These are phyloP conservation scores for Azorinus chamasolen DNA, from an alignment of 2,888 invertebrate genomes.

Conservation along the genomic window DNA sequence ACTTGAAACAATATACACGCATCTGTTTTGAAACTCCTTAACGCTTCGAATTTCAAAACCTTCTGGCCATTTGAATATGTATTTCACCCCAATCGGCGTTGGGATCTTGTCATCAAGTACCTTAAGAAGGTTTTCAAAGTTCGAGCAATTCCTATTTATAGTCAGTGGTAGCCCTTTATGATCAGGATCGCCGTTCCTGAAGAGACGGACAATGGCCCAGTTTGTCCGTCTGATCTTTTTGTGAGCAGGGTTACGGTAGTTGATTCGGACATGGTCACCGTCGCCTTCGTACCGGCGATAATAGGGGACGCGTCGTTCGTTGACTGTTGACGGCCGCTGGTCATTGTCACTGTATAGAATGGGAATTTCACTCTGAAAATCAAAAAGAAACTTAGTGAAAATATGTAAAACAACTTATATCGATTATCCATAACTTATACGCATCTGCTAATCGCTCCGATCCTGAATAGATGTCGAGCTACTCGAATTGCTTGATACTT, in stretches of 20 bases:
- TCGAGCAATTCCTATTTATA: constrained; percentile 95
- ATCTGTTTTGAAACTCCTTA: constrained; percentile 89
- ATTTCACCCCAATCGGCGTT: constrained; percentile 94
- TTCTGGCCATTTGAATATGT: constrained; percentile 95
- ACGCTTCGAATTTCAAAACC: constrained; percentile 92
- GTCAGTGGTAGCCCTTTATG: constrained; percentile 95
- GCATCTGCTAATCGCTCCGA: too few species aligned
- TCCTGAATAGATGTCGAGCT: too few species aligned
- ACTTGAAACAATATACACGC: constrained; percentile 96
- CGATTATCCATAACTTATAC: too few species aligned
- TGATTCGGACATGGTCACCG: constrained; percentile 31
- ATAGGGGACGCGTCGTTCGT: constrained; percentile 33
- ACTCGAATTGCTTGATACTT: too few species aligned
- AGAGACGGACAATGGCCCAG: constrained; percentile 91
- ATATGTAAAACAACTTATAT: too few species aligned
- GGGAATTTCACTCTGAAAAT: constrained; percentile 72
- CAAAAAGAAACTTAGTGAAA: too few species aligned
- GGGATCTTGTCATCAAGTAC: constrained; percentile 95
- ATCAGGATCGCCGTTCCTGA: constrained; percentile 97
- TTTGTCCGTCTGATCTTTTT: constrained; percentile 34
- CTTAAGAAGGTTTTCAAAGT: constrained; percentile 94
- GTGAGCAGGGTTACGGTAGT: constrained; percentile 50
- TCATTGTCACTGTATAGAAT: constrained; percentile 65
- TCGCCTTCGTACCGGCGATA: constrained; percentile 58
- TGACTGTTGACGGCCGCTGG: constrained; percentile 67